Base-by-base conservation (phyloP, 2,113 vertebrate species). In the Rhinopithecus roxellana region DNA sequence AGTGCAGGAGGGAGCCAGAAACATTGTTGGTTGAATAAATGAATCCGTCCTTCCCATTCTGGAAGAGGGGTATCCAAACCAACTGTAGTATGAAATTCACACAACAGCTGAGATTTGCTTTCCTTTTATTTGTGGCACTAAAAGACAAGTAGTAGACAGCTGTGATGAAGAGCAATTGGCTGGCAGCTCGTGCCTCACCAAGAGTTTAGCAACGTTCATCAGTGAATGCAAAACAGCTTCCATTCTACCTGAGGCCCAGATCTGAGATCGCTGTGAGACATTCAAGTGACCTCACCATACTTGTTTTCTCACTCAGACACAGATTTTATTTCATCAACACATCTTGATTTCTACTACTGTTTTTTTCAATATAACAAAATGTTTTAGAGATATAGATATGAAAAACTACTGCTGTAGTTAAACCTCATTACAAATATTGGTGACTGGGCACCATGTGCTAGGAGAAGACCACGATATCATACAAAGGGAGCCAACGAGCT, bases 101-200 rank as follows among this genome's bases (percentile, higher is more conserved):
- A 97, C 52, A 27, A 64, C 35, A 85, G 90, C 67, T 61, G 22
- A 40, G 89, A 14, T 64, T 97, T 59, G 32, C 72, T 79, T 97
- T 96, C 84, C 30, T 88, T 99, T 99, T 98, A 99, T 98, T 99
- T 23, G 98, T 99, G 98, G 98, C 98, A 99, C 98, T 95, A 98
- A 97, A 20, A 96, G 97, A 98, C 95, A 98, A 94, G 93, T 69
- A 96, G 88, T 86, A 96, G 95, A 98, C 74, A 97, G 89, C 95
- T 25, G 93, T 61, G 95, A 96, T 61, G 93, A 81, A 97, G 92
- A 80, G 90, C 57, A 90, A 89, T 91, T 92, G 98, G 98, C 97
- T 94, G 93, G 89, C 90, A n/a, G 96, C 92, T 97, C 88, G 93
- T 3, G 30, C 0, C 0, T 45, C 61, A n/a, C 94, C 14, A 23